Evolutionary conservation across 1,140 invertebrate species (phyloP).

Genomic region (Drosophila pseudoobscura): DNA sequence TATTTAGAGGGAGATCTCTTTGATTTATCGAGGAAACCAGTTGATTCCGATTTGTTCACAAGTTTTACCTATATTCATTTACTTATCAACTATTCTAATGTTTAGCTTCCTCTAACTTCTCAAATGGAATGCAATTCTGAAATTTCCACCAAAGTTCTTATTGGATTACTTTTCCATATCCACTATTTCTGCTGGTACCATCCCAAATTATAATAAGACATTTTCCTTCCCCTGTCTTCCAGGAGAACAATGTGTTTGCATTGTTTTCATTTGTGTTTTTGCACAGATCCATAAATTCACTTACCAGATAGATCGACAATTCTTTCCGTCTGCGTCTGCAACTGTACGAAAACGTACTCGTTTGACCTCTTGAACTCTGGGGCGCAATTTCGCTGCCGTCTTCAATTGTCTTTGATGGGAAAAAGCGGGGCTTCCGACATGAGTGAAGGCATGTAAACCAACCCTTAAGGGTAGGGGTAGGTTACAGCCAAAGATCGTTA

Average conservation of each 20-base stretch:
- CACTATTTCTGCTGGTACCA: background rate
- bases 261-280: constrained; percentile 41
- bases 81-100: too few relatives aligned
- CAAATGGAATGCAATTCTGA: too few relatives aligned
- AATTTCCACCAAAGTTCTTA: too few relatives aligned
- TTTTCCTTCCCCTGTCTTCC: background rate
- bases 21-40: background rate
- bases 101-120: too few relatives aligned
- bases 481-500: constrained; percentile 28
- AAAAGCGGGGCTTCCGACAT: constrained; percentile 6
- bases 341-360: constrained; percentile 11
- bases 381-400: constrained; percentile 30
- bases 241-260: constrained; percentile 37
- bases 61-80: too few relatives aligned
- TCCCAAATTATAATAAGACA: background rate
- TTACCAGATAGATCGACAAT: constrained; percentile 10
- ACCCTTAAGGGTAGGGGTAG: constrained; percentile 26
- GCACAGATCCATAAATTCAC: constrained; percentile 18
- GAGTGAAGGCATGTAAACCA: constrained; percentile 26
- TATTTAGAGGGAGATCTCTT: background rate
- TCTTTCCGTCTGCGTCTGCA: background rate
- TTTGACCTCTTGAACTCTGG: constrained; percentile 51
- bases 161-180: too few relatives aligned
- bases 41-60: background rate
- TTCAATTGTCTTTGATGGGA: constrained; percentile 35